A percentile compares a stretch with the other conserved stretches of the same genome.
These are phyloP conservation scores for Grapholita molesta DNA, from an alignment of 1,140 invertebrate genomes.

Conservation along the genomic window DNA sequence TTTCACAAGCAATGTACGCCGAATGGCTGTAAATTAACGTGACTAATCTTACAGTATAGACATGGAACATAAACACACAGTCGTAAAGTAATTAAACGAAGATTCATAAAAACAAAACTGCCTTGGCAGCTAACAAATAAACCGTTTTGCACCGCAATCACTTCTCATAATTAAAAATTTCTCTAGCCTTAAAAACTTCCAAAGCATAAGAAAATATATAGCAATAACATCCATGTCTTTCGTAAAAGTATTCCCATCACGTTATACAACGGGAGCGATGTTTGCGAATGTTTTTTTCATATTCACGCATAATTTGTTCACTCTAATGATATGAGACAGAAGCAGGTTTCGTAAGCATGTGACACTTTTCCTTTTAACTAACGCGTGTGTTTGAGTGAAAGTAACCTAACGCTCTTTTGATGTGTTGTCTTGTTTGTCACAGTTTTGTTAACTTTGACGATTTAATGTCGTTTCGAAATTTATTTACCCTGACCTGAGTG, in stretches of 20 bases:
- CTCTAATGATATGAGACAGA: slow-evolving; percentile 33
- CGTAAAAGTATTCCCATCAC: slow-evolving; percentile 14
- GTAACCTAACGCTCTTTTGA: slow-evolving; percentile 45
- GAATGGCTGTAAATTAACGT: no score
- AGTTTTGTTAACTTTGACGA: background rate
- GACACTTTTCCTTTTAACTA: slow-evolving; percentile 61
- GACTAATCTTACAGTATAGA: no score
- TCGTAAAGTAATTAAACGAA: background rate
- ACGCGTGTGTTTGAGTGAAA: slow-evolving; percentile 44
- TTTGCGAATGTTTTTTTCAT: slow-evolving; percentile 1
- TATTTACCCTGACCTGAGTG: no score
- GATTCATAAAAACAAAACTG: background rate
- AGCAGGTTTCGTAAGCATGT: slow-evolving; percentile 48
- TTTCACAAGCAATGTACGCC: no score
- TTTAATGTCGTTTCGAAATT: no score
- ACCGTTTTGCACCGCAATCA: background rate
- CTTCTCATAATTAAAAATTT: slow-evolving; percentile 15
- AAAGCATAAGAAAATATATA: slow-evolving; percentile 5
- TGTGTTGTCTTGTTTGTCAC: slow-evolving; percentile 19
- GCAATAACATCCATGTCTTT: background rate
- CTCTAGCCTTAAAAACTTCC: background rate
- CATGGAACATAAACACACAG: no score
- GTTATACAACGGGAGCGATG: slow-evolving; percentile 3
- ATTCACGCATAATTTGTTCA: slow-evolving; percentile 26
- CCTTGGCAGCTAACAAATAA: background rate